A percentile compares a stretch with the other conserved stretches of the same genome.
phyloP scores from a whole-genome alignment of 2,113 vertebrate species.

The Phoxinus phoxinus region DNA sequence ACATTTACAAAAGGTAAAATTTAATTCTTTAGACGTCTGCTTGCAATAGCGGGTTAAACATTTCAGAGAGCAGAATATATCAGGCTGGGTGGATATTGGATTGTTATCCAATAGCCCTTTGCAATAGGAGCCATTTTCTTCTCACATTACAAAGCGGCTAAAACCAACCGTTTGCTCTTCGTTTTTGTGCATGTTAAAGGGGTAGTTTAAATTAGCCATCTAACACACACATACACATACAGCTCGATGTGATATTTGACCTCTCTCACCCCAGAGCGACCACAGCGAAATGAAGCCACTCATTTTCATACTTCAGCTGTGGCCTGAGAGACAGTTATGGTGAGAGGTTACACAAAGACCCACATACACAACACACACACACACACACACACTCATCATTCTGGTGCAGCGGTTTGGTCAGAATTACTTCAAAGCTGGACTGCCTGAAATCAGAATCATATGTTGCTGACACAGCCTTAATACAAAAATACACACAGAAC shows the following conservation, averaged over 20 bases:
- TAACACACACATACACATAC: conserved; percentile 42
- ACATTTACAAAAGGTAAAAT: background rate
- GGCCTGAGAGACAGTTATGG: conserved; percentile 40
- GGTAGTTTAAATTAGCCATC: conserved; percentile 18
- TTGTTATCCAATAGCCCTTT: conserved; percentile 18
- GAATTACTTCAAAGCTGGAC: conserved; percentile 45
- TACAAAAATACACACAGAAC: conserved; percentile 21
- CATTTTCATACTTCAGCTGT: conserved; percentile 55
- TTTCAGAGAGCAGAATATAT: conserved; percentile 6
- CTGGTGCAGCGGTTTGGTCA: conserved; percentile 34
- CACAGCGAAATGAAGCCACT: conserved; percentile 46
- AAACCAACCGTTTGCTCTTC: conserved; percentile 4
- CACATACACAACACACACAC: conserved; percentile 10
- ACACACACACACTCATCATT: conserved; percentile 9
- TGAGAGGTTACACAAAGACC: conserved; percentile 43
- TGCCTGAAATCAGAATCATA: conserved; percentile 46
- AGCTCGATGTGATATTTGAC: conserved; percentile 33
- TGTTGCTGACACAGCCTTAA: conserved; percentile 43
- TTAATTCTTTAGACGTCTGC: background rate
- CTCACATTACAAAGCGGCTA: conserved; percentile 27
- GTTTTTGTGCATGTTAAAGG: conserved; percentile 18
- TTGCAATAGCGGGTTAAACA: background rate
- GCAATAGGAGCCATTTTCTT: conserved; percentile 23
- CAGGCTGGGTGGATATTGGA: conserved; percentile 21
- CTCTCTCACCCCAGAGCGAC: conserved; percentile 39